Evolutionary conservation across 1,140 invertebrate species (phyloP), one percentile per base, ranked within the genome.

Genomic region (Belonocnema kinseyi): DNA sequence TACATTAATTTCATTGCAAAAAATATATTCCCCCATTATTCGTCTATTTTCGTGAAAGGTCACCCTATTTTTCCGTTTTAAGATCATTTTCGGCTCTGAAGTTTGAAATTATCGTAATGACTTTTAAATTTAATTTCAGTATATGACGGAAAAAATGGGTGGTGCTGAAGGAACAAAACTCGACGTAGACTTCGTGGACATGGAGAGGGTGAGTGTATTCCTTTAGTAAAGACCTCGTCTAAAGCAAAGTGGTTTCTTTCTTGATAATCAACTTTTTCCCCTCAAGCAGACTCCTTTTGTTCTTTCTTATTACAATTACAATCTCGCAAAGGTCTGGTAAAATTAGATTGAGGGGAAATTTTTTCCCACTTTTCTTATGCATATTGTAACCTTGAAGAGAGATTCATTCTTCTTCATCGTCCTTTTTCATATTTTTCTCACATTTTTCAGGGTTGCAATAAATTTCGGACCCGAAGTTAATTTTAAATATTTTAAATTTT

Each of bases 131-230:
- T 88, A 91, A 87, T 95, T 96, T 78, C 93, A 99, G 98, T 99
- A 99, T 94, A 96, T 99, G 93, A 99, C 97, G 88, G 99, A 99
- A 93, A 99, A 99, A 92, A 99, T 99, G 95, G 99, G 99, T 53
- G 98, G 98, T 89, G 99, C 98, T 66, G 99, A 99, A 93, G 98
- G 98, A 87, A 99, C 99, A 81, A 99, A 99, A 93, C 94, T 99
- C 80, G 98, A 99, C 92, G 95, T 99, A 91, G 98, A 99, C 87
- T 99, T 99, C 89, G 94, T 97, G 92, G 98, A 99, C 89, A 99
- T 99, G 98, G 99, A 99, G 94, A 96, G 97, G 93, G 98, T 99
- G 94, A 94, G 93, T 83, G 21, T 46, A 50, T 66, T 16, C 6
- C n/a, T 10, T 21, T 13, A 1, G 10, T 40, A 46, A 40, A 61